Evolutionary conservation across 2,113 vertebrate species (phyloP), one percentile per base, ranked within the genome.

Genomic region (Grallaria varia): DNA sequence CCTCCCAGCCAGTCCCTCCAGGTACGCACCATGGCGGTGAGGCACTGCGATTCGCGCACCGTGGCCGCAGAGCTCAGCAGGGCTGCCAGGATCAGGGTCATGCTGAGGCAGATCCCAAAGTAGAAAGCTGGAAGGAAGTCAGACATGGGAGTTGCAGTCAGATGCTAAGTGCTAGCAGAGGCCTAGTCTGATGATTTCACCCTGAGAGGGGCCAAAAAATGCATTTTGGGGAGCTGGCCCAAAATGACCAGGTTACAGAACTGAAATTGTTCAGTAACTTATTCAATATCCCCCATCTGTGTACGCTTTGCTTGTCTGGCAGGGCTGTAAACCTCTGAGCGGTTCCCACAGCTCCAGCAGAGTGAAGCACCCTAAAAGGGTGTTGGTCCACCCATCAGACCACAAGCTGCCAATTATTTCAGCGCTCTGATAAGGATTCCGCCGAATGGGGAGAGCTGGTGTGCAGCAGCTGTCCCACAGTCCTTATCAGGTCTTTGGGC

Each of bases 81-180:
- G 56, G 95, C 92, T 40, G 93, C 95, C 3, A 97, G 78, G 78
- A 93, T 67, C 63, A 98, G 95, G 10, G 91, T 90, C 77, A 95
- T 92, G 78, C 95, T 95, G 73, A 98, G 90, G 74, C 93, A 96
- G 50, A 97, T 94, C 66, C 97, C 97, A 0, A 86, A 56, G 75
- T 95, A 96, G 66, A 97, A 96, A 71, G 90, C 97, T 98, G 89
- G 49, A 94, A 91, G 75, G 71, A 90, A 91, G 69, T 44, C 3
- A 12, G n/a, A 92, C 3, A 18, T 11, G 13, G 22, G 37, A 91
- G 58, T 30, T 87, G 55, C 0, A 3, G 79, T 93, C 75, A 96
- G 71, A 82, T 52, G 67, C 47, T 33, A 49, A 81, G 35, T 50
- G 75, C 37, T 82, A 59, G 44, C 8, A 22, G 25, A 86, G 28